Percentiles rank a stretch among this genome's conserved stretches.
Conservation (phyloP, 2,797 vertebrate genomes). For the Hemitrygon akajei region DNA sequence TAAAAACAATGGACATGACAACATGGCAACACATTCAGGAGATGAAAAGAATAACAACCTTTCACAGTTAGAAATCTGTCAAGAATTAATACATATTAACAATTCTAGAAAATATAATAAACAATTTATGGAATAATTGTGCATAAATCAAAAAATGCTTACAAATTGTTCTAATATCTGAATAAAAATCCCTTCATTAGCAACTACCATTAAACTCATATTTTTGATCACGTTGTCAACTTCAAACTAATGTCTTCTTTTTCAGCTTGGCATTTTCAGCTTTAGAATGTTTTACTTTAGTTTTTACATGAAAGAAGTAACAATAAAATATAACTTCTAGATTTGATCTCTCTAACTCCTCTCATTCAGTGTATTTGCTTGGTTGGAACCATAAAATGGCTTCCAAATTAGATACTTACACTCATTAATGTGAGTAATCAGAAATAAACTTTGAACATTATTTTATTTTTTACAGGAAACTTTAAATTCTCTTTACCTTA, state of each 20-base stretch:
- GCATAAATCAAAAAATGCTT: not conserved
- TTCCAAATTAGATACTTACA: not conserved
- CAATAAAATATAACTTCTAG: not conserved
- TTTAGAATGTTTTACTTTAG: not conserved
- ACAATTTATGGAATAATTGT: not conserved
- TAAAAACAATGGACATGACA: not conserved
- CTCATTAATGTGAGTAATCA: not conserved
- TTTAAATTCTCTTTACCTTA: slow-evolving; percentile 66
- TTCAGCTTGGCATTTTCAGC: not conserved
- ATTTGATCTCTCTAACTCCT: not conserved
- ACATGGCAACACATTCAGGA: not conserved
- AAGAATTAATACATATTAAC: too few species aligned
- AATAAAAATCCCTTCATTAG: not conserved
- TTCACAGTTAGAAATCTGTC: not conserved
- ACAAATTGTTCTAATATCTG: not conserved
- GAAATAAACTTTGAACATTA: slow-evolving; percentile 34
- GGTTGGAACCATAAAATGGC: not conserved
- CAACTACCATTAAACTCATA: not conserved
- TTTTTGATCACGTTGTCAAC: not conserved
- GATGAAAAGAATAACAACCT: not conserved
- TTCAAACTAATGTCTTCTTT: not conserved
- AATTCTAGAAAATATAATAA: not conserved
- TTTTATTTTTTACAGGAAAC: not conserved
- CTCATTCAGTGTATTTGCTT: not conserved
- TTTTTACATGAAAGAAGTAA: not conserved